phyloP scores from a whole-genome alignment of 2,888 invertebrate genomes.

The Acrobasis repandana region DNA sequence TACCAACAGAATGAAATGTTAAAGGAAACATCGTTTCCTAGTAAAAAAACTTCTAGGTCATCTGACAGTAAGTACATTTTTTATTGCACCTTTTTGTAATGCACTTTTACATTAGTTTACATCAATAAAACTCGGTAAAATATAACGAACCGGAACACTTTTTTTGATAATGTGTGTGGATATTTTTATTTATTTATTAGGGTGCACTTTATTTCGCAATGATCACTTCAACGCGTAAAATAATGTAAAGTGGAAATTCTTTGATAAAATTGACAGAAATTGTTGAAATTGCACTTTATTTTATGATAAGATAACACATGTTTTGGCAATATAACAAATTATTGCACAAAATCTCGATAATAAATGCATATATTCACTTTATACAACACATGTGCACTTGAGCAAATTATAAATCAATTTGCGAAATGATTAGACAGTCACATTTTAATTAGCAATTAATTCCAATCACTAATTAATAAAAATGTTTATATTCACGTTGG shows the following conservation, averaged over 20 bases:
- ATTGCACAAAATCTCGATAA: no score
- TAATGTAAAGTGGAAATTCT: no score
- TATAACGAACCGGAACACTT: neutral
- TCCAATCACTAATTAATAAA: neutral
- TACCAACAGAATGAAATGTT: neutral
- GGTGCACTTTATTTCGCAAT: no score
- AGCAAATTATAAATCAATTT: neutral
- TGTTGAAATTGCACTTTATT: no score
- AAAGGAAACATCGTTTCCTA: slow-evolving; percentile 23
- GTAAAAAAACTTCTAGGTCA: slow-evolving; percentile 29
- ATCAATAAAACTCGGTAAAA: neutral
- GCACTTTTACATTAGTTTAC: no score
- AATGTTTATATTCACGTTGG: neutral
- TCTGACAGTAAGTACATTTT: neutral
- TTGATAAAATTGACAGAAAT: no score
- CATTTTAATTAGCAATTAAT: slow-evolving; percentile 9
- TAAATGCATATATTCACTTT: no score
- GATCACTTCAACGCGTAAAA: no score
- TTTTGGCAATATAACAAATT: no score
- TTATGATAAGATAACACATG: no score
- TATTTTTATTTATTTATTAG: no score
- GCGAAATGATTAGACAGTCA: slow-evolving; percentile 5
- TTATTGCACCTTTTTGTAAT: neutral
- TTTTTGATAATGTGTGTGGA: no score
- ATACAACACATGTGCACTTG: neutral